These are phyloP conservation scores for Drosophila diplacantha DNA, from an alignment of 2,888 invertebrate genomes.

Conservation along the genomic window DNA sequence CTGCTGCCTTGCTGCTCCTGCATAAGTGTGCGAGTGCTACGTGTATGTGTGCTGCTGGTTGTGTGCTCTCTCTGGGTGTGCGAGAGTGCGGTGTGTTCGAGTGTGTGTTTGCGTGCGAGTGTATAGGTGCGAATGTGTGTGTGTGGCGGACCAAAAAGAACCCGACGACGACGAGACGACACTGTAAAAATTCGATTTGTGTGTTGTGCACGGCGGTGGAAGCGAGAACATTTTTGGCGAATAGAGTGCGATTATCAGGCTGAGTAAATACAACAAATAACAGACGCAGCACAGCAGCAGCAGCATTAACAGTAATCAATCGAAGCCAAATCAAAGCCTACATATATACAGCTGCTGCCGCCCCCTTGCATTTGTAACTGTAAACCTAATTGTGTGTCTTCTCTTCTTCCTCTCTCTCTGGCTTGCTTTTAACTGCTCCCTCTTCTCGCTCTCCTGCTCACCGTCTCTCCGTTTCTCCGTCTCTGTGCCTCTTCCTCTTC, in stretches of 20 bases:
- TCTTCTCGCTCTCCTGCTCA: slow-evolving; percentile 8
- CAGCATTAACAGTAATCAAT: slow-evolving; percentile 43
- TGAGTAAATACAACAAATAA: slow-evolving; percentile 30
- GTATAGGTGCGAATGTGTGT: slow-evolving; percentile 53
- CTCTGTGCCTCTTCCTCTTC: slow-evolving; percentile 19
- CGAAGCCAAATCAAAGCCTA: slow-evolving; percentile 24
- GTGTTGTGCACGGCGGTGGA: slow-evolving; percentile 38
- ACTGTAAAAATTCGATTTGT: slow-evolving; percentile 61
- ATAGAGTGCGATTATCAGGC: slow-evolving; percentile 37
- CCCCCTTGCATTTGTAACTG: slow-evolving; percentile 49
- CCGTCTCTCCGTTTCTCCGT: slow-evolving; percentile 13
- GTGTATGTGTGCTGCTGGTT: slow-evolving; percentile 24
- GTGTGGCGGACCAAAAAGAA: slow-evolving; percentile 64
- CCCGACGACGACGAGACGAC: slow-evolving; percentile 57
- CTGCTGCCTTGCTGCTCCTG: slow-evolving; percentile 25
- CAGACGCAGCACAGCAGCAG: slow-evolving; percentile 17
- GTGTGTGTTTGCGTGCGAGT: slow-evolving; percentile 18
- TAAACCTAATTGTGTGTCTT: slow-evolving; percentile 60
- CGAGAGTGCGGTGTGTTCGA: slow-evolving; percentile 24
- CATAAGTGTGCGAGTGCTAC: slow-evolving; percentile 10
- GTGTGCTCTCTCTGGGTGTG: slow-evolving; percentile 30
- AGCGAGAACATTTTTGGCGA: slow-evolving; percentile 28
- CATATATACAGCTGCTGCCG: slow-evolving; percentile 11
- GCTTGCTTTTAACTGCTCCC: slow-evolving; percentile 42
- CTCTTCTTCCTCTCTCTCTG: slow-evolving; percentile 37